These are phyloP conservation scores for Nesoenas mayeri DNA, from an alignment of 2,113 vertebrate species.

Conservation along the genomic window DNA sequence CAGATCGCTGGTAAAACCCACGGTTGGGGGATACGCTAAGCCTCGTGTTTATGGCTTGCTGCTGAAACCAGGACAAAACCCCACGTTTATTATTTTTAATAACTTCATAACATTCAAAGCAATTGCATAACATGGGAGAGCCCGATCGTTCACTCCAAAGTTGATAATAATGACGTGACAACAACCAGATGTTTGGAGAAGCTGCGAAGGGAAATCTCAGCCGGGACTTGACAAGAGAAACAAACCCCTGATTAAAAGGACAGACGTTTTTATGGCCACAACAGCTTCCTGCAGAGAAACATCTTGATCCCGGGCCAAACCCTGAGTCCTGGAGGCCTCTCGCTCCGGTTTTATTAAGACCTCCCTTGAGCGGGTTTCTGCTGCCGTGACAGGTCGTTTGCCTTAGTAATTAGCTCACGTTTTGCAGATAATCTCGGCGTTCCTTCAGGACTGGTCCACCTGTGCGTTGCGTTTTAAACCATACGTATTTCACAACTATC, in stretches of 20 bases:
- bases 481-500: too few species aligned
- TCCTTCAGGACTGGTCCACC: not conserved
- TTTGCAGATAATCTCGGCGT: not conserved
- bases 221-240: conserved; percentile 3
- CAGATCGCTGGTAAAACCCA: too few species aligned
- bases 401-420: not conserved
- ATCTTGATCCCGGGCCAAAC: conserved; percentile 1
- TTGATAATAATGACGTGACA: not conserved
- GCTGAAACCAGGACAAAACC: not conserved
- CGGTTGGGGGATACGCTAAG: not conserved
- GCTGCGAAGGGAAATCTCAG: not conserved
- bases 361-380: not conserved
- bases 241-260: not conserved
- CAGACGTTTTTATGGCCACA: not conserved
- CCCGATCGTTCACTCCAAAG: not conserved
- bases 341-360: not conserved
- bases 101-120: not conserved
- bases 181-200: not conserved
- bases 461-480: not conserved
- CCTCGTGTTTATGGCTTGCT: not conserved
- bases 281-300: conserved; percentile 21
- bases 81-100: not conserved
- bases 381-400: not conserved
- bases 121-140: not conserved
- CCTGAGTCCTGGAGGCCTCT: not conserved